Conservation (phyloP, 2,888 invertebrate genomes). For the Dugesia japonica region DNA sequence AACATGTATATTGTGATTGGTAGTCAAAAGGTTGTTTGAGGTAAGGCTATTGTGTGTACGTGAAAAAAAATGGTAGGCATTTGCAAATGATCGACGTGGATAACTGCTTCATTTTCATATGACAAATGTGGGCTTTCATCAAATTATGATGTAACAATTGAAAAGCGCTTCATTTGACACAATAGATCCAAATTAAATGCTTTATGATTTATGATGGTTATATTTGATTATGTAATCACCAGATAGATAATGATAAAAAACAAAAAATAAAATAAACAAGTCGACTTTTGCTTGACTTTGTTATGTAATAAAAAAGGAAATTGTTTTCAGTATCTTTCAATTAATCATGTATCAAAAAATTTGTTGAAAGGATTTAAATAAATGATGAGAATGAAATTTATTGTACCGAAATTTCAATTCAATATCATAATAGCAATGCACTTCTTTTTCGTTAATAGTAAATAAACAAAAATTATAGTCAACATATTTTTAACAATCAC, state of each 20-base stretch:
- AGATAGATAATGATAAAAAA: not conserved
- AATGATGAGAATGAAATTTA: not conserved
- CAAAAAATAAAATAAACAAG: not conserved
- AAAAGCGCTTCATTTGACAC: not conserved
- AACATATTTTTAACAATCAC: too few relatives aligned
- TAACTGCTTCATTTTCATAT: not conserved
- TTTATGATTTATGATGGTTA: constrained; percentile 4
- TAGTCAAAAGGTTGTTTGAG: constrained; percentile 4
- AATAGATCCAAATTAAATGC: not conserved
- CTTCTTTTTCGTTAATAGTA: too few relatives aligned
- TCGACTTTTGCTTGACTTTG: not conserved
- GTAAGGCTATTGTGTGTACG: not conserved
- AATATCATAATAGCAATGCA: too few relatives aligned
- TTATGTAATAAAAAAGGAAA: constrained; percentile 12
- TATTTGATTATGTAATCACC: not conserved
- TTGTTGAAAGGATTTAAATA: not conserved
- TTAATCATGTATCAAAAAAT: not conserved
- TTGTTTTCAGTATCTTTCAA: not conserved
- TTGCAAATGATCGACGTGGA: not conserved
- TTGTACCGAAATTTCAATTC: not conserved
- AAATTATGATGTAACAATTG: not conserved
- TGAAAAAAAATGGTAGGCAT: too few relatives aligned
- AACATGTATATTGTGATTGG: not conserved
- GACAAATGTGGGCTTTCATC: not conserved
- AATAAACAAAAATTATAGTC: too few relatives aligned